A percentile compares a stretch with the other conserved stretches of the same genome.
phyloP scores from a whole-genome alignment of 2,113 vertebrate species.

The Symphodus melops region DNA sequence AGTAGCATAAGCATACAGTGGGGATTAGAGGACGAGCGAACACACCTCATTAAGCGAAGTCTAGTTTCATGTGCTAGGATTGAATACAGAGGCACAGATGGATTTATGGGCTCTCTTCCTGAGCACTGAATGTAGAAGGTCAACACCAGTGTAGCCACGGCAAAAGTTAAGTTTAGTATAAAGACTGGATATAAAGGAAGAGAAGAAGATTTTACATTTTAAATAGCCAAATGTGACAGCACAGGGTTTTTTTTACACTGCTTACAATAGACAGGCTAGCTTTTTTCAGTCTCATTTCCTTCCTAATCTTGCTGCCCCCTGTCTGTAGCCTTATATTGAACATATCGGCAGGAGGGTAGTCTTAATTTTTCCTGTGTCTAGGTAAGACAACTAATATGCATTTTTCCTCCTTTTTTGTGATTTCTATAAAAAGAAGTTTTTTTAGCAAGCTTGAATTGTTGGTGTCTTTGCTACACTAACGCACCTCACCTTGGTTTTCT shows the following conservation, averaged over 20 bases:
- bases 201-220: too few relatives aligned
- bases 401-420: neutral
- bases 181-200: too few relatives aligned
- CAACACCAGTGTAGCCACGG: neutral
- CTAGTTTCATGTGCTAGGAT: neutral
- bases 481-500: too few relatives aligned
- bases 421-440: neutral
- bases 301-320: neutral
- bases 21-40: neutral
- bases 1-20: neutral
- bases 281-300: neutral
- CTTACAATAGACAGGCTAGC: too few relatives aligned
- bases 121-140: neutral
- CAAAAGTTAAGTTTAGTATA: neutral
- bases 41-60: constrained; percentile 5
- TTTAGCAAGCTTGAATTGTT: too few relatives aligned
- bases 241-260: too few relatives aligned
- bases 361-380: neutral
- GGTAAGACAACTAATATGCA: neutral
- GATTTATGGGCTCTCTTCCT: neutral
- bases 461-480: too few relatives aligned
- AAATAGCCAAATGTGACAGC: too few relatives aligned
- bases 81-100: neutral
- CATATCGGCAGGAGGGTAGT: neutral
- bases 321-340: neutral